Percentiles rank a stretch among this genome's conserved stretches.
Conservation (phyloP, 2,888 invertebrate genomes). For the Chrysodeixis includens region DNA sequence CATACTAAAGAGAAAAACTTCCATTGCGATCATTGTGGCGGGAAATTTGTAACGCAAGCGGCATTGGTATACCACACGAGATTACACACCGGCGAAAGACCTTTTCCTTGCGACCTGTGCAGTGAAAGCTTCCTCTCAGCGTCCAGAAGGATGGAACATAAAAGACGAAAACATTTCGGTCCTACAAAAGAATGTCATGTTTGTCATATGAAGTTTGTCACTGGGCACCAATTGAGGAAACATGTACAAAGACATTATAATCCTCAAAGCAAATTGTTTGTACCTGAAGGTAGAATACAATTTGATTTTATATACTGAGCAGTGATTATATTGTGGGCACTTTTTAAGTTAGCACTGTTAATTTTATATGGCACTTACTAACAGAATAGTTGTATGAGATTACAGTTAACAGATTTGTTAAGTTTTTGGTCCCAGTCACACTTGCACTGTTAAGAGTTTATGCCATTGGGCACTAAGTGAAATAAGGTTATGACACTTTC, state of each 20-base stretch:
- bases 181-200: constrained; percentile 75
- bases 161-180: constrained; percentile 75
- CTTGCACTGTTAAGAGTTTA: neutral
- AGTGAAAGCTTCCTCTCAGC: constrained; percentile 79
- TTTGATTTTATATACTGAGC: constrained; percentile 11
- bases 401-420: neutral
- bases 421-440: neutral
- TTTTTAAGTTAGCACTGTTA: no score
- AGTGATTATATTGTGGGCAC: neutral
- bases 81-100: constrained; percentile 81
- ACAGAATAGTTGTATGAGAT: neutral
- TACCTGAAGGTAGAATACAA: constrained; percentile 46
- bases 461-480: no score
- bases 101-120: constrained; percentile 79
- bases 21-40: constrained; percentile 76
- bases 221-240: constrained; percentile 67
- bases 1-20: constrained; percentile 81
- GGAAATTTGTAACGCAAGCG: constrained; percentile 77
- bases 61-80: constrained; percentile 78
- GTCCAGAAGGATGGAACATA: constrained; percentile 79
- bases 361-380: neutral
- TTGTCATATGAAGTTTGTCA: constrained; percentile 76
- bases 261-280: constrained; percentile 79
- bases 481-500: no score
- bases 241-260: constrained; percentile 78